A percentile compares a stretch with the other conserved stretches of the same genome.
These are phyloP conservation scores for Ispidina lecontei DNA, from an alignment of 2,797 vertebrate species.

Conservation along the genomic window DNA sequence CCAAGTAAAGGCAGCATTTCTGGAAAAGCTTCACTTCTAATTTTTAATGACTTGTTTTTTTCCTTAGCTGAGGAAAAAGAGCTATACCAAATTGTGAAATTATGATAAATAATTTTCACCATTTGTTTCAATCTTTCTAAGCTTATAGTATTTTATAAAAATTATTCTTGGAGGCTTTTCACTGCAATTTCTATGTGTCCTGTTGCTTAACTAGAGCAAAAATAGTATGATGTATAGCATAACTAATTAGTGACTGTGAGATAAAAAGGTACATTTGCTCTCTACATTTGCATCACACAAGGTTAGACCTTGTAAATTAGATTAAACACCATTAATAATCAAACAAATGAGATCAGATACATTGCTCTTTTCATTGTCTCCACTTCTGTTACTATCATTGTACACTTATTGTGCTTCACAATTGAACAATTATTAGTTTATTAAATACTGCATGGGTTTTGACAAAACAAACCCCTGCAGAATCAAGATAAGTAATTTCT, in stretches of 20 bases:
- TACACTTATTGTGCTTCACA: conserved; percentile 71
- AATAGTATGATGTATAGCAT: conserved; percentile 50
- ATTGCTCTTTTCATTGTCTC: conserved; percentile 63
- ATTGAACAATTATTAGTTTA: conserved; percentile 81
- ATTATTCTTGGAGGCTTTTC: background rate
- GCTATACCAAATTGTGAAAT: background rate
- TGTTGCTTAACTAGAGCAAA: conserved; percentile 14
- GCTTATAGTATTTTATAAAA: background rate
- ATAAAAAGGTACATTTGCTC: conserved; percentile 61
- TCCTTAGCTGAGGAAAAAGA: background rate
- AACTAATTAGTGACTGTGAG: conserved; percentile 66
- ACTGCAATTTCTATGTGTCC: background rate
- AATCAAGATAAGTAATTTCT: conserved; percentile 80
- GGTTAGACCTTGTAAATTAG: conserved; percentile 65
- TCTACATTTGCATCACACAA: conserved; percentile 33
- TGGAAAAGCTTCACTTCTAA: background rate
- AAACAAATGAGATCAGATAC: conserved; percentile 70
- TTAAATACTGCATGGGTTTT: conserved; percentile 81
- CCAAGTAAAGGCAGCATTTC: background rate
- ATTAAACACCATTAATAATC: conserved; percentile 74
- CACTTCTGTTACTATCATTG: conserved; percentile 77
- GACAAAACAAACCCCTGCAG: conserved; percentile 79
- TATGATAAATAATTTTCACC: background rate
- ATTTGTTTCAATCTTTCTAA: background rate
- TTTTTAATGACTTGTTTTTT: background rate